A percentile compares a stretch with the other conserved stretches of the same genome.
Evolutionary conservation across 2,888 invertebrate species (phyloP).

Genomic region (Polydesmus complanatus): DNA sequence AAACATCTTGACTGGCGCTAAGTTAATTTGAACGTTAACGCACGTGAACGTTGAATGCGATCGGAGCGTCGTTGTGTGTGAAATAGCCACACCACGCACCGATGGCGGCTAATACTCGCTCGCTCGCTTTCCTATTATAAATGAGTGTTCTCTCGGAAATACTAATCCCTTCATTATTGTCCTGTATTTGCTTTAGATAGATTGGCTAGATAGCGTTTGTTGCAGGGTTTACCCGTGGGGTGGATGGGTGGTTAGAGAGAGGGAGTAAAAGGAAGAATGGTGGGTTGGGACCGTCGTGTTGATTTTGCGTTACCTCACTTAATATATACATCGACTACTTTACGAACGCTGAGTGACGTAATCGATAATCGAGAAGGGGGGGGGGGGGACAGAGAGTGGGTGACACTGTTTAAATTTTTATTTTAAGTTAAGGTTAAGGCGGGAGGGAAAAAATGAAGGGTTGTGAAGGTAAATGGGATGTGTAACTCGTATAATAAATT

Average conservation of each 20-base stretch:
- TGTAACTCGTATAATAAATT: too few relatives aligned
- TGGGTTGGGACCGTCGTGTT: too few relatives aligned
- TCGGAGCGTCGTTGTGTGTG: too few relatives aligned
- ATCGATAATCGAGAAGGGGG: background rate
- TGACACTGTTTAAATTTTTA: background rate
- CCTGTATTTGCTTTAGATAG: constrained; percentile 20
- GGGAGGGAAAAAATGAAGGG: background rate
- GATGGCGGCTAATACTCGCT: background rate
- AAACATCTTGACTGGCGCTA: background rate
- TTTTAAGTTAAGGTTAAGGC: too few relatives aligned
- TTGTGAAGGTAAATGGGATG: background rate
- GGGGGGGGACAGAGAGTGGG: background rate
- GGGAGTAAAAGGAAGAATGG: background rate
- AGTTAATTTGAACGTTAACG: background rate
- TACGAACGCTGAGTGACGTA: background rate
- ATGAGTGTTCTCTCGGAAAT: constrained; percentile 18
- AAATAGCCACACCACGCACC: too few relatives aligned
- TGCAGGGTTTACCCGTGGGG: background rate
- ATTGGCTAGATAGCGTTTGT: constrained; percentile 17
- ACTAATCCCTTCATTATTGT: constrained; percentile 20
- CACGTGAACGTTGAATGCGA: background rate
- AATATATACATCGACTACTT: background rate
- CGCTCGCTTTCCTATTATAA: constrained; percentile 15
- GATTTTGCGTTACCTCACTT: too few relatives aligned
- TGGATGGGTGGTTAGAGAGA: background rate